These are phyloP conservation scores for Megalonaias nervosa DNA, from an alignment of 1,140 invertebrate genomes.

Conservation along the genomic window DNA sequence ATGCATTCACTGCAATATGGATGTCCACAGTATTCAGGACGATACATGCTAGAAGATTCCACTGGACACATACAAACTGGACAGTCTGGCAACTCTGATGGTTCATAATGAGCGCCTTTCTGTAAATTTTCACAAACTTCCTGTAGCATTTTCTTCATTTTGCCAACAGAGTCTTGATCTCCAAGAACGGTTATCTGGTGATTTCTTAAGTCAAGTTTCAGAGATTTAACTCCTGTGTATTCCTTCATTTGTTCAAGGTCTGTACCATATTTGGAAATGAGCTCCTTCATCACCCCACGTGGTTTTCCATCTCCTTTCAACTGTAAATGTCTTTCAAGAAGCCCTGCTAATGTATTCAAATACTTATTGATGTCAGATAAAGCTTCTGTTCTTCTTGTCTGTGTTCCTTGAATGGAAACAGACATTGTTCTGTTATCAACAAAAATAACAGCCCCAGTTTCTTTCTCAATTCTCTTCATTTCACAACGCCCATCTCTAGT, in stretches of 20 bases:
- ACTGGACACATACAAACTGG: slow-evolving; percentile 55
- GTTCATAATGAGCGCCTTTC: no score
- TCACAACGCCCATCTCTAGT: slow-evolving; percentile 37
- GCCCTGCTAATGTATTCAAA: slow-evolving; percentile 31
- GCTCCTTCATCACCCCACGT: slow-evolving; percentile 55
- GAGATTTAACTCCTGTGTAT: slow-evolving; percentile 23
- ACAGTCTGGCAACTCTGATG: slow-evolving; percentile 47
- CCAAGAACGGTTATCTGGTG: slow-evolving; percentile 53
- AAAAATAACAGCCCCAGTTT: slow-evolving; percentile 37
- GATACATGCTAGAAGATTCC: slow-evolving; percentile 46
- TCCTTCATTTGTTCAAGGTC: slow-evolving; percentile 38
- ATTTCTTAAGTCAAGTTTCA: slow-evolving; percentile 38
- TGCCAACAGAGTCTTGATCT: slow-evolving; percentile 34
- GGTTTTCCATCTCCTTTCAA: slow-evolving; percentile 49
- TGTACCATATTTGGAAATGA: slow-evolving; percentile 43
- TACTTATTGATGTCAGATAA: slow-evolving; percentile 36
- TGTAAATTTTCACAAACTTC: no score
- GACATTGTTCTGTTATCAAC: slow-evolving; percentile 46
- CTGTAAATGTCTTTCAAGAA: slow-evolving; percentile 19
- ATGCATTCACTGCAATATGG: slow-evolving; percentile 59
- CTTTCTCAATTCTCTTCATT: slow-evolving; percentile 38
- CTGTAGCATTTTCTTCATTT: neutral
- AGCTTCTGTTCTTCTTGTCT: slow-evolving; percentile 16
- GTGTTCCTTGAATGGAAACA: slow-evolving; percentile 48
- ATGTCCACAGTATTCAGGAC: slow-evolving; percentile 63